Evolutionary conservation across 2,888 invertebrate genomes (phyloP), one percentile per base, ranked within the genome.

Genomic region (Pollenia labialis): DNA sequence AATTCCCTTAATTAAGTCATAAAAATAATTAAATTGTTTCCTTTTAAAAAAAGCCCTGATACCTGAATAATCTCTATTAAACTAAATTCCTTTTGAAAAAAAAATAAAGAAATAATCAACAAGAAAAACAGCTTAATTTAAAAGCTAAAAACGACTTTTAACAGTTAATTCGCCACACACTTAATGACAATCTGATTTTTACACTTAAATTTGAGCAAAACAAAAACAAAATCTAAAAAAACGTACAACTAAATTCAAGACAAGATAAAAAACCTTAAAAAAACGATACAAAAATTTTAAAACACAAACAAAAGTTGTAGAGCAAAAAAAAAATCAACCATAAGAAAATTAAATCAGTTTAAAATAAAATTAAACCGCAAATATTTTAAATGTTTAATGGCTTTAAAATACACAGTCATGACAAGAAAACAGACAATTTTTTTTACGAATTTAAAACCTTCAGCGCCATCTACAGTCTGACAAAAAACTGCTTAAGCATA

Each of bases 361-460:
- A 85, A 74, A 23, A 71, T 62, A 42, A 68, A 75, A 74, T 68
- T 68, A 80, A 87, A 79, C 84, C 84, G 69, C 87, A 87, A 87
- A 87, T 84, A 87, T 84, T 81, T 87, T 87, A 84, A 87, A 87
- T 84, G 84, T 23, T 87, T 81, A 68, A 77, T 87, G 68, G 76
- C 60, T 40, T 18, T 52, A 80, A 68, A 64, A 44, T 52, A 42
- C 44, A 64, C n/a, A 72, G 32, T 32, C 32, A 32, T 32, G 32
- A 32, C 50, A 46, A 46, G 16, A 23, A 42, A 76, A 11, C n/a
- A 54, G 48, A 46, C n/a, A 32, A 54, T 12, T 42, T 50, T 42
- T 12, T n/a, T 11, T 1, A 2, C 4, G 18, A 10, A 58, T 80
- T 82, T 52, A 56, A 52, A 66, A 23, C 87, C 48, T 0, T 16